Evolutionary conservation across 1,140 invertebrate species (phyloP).

Genomic region (Centruroides vittatus): DNA sequence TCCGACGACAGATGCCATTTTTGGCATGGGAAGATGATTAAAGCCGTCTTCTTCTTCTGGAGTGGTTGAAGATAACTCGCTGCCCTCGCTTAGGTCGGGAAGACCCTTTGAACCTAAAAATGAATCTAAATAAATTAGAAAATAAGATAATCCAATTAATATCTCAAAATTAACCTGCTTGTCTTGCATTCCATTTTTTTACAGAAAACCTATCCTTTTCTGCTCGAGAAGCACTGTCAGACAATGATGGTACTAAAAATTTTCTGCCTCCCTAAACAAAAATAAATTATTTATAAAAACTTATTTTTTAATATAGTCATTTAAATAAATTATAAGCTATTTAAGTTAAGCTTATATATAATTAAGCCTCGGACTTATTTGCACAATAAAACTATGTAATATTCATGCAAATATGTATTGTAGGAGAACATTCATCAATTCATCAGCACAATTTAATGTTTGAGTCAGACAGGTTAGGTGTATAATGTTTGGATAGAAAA

Average conservation of each 20-base stretch:
- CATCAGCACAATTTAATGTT: no score
- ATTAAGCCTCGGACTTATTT: no score
- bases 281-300: no score
- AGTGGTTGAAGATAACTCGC: conserved; percentile 20
- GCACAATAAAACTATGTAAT: no score
- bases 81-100: conserved; percentile 27
- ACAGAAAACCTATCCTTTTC: conserved; percentile 52
- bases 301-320: no score
- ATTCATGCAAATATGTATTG: no score
- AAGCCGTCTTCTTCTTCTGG: conserved; percentile 21
- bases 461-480: no score
- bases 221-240: conserved; percentile 59
- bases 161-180: not conserved
- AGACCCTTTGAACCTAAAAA: conserved; percentile 27
- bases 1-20: conserved; percentile 20
- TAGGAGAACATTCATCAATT: no score
- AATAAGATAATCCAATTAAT: not conserved
- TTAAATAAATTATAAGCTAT: no score
- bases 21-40: conserved; percentile 23
- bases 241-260: conserved; percentile 71
- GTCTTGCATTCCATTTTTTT: conserved; percentile 37
- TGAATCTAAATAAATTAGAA: conserved; percentile 4
- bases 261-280: conserved; percentile 43
- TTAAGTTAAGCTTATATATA: no score
- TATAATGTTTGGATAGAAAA: no score